Conservation (phyloP, 2,888 invertebrate genomes). For the Mesorhabditis sp. region DNA sequence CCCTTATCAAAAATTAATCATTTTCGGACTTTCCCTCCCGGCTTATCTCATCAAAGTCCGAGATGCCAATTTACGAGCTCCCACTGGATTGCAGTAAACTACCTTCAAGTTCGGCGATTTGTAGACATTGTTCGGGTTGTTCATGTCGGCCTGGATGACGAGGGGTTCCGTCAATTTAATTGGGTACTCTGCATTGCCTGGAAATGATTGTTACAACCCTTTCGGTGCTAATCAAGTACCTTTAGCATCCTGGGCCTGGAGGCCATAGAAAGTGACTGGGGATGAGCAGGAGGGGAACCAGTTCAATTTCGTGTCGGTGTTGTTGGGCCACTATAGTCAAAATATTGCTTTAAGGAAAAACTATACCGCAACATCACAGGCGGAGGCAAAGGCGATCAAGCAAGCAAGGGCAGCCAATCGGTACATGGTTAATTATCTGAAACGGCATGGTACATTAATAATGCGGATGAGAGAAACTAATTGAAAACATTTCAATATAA, state of each 20-base stretch:
- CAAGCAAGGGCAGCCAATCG: conserved; percentile 7
- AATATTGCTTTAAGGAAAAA: not conserved
- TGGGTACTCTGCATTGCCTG: conserved; percentile 34
- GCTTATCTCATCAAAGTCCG: not conserved
- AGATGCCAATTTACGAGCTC: not conserved
- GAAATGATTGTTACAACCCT: not conserved
- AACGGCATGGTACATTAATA: no score
- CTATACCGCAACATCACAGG: conserved; percentile 15
- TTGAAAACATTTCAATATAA: no score
- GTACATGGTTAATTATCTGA: not conserved
- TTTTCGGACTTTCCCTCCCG: no score
- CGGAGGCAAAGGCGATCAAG: conserved; percentile 7
- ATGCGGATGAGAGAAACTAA: no score
- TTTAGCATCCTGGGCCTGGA: conserved; percentile 10
- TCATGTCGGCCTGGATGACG: conserved; percentile 33
- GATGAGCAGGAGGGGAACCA: conserved; percentile 25
- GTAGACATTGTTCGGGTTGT: conserved; percentile 28
- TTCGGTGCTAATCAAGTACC: not conserved
- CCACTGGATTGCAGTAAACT: not conserved
- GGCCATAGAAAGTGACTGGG: conserved; percentile 7
- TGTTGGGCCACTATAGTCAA: conserved; percentile 29
- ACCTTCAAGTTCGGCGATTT: conserved; percentile 27
- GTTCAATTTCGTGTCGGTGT: conserved; percentile 33
- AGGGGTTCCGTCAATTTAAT: conserved; percentile 38
- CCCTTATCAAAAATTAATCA: no score